Evolutionary conservation across 2,113 vertebrate species (phyloP).

Genomic region (Thinocorus orbignyianus): DNA sequence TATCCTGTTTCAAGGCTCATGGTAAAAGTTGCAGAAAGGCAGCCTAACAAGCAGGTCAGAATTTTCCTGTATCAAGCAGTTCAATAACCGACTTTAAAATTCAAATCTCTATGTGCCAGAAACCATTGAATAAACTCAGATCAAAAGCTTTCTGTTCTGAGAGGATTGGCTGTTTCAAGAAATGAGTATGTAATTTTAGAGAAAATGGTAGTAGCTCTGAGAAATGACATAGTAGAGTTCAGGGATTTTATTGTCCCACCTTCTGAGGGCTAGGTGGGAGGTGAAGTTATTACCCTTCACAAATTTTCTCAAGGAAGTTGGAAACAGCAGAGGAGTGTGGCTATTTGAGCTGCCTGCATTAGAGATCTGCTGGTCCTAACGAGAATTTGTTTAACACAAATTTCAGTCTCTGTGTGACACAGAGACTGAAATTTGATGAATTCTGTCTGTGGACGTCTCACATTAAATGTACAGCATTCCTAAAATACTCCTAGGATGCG

Average conservation of each 20-base stretch:
- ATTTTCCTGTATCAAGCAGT: neutral
- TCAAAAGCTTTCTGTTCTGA: neutral
- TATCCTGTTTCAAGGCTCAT: neutral
- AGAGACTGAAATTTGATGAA: too few relatives aligned
- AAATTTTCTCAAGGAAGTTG: neutral
- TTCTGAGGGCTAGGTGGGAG: neutral
- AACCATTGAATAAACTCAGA: neutral
- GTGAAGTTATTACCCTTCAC: neutral
- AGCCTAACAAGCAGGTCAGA: neutral
- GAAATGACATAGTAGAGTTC: neutral
- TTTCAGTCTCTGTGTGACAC: neutral
- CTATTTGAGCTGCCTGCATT: too few relatives aligned
- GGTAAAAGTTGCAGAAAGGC: neutral
- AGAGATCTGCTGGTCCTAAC: neutral
- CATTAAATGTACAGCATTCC: fast-evolving
- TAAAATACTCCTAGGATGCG: neutral
- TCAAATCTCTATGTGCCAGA: neutral
- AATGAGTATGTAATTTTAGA: neutral
- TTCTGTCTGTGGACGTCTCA: neutral
- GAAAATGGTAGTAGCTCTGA: neutral
- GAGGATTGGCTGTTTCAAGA: neutral
- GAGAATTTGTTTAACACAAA: neutral
- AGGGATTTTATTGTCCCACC: neutral
- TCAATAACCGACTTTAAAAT: neutral
- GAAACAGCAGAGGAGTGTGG: fast-evolving